These are phyloP conservation scores for Struthio camelus DNA, from an alignment of 2,113 vertebrate species.

Conservation along the genomic window DNA sequence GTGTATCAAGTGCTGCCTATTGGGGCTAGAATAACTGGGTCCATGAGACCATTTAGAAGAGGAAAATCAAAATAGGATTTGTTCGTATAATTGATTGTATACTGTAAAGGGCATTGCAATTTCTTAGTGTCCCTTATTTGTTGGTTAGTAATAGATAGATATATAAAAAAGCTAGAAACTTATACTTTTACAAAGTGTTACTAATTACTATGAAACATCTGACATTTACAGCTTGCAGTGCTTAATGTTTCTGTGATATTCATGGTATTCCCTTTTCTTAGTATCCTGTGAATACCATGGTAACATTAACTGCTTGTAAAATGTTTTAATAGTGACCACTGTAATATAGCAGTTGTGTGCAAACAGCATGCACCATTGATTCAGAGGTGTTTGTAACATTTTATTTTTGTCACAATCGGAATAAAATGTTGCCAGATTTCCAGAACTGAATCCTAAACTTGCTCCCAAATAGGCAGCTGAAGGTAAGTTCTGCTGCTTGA, in stretches of 20 bases:
- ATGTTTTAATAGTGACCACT: conserved; percentile 57
- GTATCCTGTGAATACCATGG: conserved; percentile 18
- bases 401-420: background rate
- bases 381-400: background rate
- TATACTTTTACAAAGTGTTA: background rate
- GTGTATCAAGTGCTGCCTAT: conserved; percentile 29
- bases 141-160: background rate
- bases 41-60: conserved; percentile 23
- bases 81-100: background rate
- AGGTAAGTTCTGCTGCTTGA: background rate
- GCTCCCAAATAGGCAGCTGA: background rate
- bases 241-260: conserved; percentile 16
- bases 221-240: background rate
- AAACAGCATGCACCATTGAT: conserved; percentile 30
- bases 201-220: background rate
- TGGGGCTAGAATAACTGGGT: conserved; percentile 20
- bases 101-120: background rate
- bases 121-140: background rate
- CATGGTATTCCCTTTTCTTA: background rate
- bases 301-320: conserved; percentile 44
- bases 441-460: background rate
- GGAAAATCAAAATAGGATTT: conserved; percentile 38
- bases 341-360: conserved; percentile 43
- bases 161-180: background rate
- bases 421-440: conserved; percentile 27